These are phyloP conservation scores for Reticulitermes speratus DNA, from an alignment of 1,140 invertebrate genomes.

Conservation along the genomic window DNA sequence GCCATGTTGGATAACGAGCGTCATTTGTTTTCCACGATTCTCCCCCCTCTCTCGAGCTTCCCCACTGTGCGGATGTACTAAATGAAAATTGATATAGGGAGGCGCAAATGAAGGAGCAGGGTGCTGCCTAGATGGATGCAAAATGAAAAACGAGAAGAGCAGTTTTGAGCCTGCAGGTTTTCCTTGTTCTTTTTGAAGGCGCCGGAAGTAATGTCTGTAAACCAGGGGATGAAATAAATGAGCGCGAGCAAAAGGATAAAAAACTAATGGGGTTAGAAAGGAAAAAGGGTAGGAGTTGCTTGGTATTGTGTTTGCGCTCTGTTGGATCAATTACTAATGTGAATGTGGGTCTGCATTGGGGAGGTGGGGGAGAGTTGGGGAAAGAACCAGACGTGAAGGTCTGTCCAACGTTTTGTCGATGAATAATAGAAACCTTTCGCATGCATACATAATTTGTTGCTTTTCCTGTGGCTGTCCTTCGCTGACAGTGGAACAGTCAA, in stretches of 20 bases:
- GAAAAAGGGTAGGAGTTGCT: neutral
- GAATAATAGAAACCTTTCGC: conserved; percentile 16
- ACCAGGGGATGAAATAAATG: conserved; percentile 23
- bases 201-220: conserved; percentile 23
- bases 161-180: neutral
- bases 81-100: conserved; percentile 35
- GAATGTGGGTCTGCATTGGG: neutral
- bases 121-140: conserved; percentile 23
- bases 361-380: neutral
- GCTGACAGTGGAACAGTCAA: neutral
- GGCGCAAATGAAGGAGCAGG: conserved; percentile 22
- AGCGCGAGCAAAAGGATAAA: neutral
- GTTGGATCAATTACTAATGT: conserved; percentile 19
- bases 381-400: neutral
- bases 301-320: neutral
- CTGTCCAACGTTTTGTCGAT: conserved; percentile 15
- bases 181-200: neutral
- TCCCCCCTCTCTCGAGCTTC: neutral
- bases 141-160: conserved; percentile 23
- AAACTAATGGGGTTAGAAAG: conserved; percentile 22
- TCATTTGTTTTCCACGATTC: conserved; percentile 27
- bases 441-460: conserved; percentile 2
- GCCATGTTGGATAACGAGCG: conserved; percentile 31
- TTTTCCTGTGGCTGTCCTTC: neutral
- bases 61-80: conserved; percentile 9